phyloP scores from a whole-genome alignment of 2,113 vertebrate genomes.

The Chaetorhynchus papuensis region DNA sequence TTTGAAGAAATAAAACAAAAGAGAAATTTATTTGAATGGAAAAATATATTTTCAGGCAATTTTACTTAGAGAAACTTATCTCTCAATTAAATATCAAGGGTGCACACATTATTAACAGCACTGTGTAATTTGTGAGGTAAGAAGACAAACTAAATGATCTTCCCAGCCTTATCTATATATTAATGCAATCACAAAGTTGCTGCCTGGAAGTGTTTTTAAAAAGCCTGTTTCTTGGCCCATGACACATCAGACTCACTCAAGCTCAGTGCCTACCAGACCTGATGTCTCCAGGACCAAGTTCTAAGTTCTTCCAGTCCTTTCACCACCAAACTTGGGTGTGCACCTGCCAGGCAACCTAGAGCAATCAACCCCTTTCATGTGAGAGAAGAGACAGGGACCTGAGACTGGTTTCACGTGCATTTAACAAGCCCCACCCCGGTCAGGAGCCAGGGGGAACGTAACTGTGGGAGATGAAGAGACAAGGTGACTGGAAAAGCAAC shows the following conservation, averaged over 20 bases:
- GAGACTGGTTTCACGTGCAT: not conserved
- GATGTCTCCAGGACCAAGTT: not conserved
- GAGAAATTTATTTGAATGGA: not conserved
- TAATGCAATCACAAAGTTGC: not conserved
- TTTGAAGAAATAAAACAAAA: not conserved
- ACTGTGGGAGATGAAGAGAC: not conserved
- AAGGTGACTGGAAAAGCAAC: not conserved
- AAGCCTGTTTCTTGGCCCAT: not conserved
- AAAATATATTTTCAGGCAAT: not conserved
- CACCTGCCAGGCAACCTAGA: not conserved
- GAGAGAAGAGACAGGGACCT: not conserved
- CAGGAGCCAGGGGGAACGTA: not conserved
- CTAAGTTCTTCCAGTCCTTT: not conserved
- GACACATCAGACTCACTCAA: not conserved
- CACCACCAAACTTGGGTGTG: not conserved
- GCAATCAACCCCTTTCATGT: not conserved
- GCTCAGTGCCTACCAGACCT: not conserved
- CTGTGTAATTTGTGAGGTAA: not conserved
- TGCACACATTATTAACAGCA: not conserved
- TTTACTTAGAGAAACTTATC: not conserved
- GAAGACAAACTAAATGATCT: not conserved
- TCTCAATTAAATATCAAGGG: not conserved
- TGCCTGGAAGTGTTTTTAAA: not conserved
- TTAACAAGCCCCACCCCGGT: fast-evolving
- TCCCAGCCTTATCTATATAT: not conserved